Base-by-base conservation (phyloP, 2,113 vertebrate genomes). In the Antennarius striatus region DNA sequence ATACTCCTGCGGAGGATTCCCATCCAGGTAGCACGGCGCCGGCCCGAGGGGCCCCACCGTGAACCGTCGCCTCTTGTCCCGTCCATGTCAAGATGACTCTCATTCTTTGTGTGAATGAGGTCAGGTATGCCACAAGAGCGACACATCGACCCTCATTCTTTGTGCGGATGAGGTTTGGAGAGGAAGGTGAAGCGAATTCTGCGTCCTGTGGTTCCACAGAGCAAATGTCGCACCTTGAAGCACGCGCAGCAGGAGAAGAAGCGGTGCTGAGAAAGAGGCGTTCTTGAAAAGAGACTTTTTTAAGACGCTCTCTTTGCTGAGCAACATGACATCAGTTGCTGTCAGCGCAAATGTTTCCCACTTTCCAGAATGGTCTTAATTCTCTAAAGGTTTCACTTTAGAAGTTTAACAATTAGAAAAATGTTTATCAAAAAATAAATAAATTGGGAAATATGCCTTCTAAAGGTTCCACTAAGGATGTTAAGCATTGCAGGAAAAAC, bases 111-210 rank as follows among this genome's bases (percentile, higher is more conserved):
- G 91, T 91, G 91, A 92, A 90, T 60, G 91, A 85, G 90, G 89
- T 85, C 90, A 47, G 90, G 90, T 47, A 89, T 91, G 89, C 86
- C 82, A 83, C 91, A 46, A 85, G 89, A 86, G 86, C 84, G 90
- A 90, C 88, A 47, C 87, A 82, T 88, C 79, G 91, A 89, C 92
- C 91, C 91, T 91, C 91, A 93, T 93, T 93, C 91, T 93, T 93
- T 93, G 91, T 93, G 92, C 82, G 92, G 92, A 93, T 93, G 92
- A 91, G 92, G 92, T 93, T 91, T 93, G 92, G 92, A 91, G 90
- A 91, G 90, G 74, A 89, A 92, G 90, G 90, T 91, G 90, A 90
- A 89, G 92, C 89, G 84, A 82, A 12, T 79, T 72, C 61, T 79
- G 88, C 22, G 55, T 77, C 74, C 79, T 73, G 86, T 68, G 88